Evolutionary conservation across 2,113 vertebrate species (phyloP).

Genomic region (Thamnophis sirtalis): DNA sequence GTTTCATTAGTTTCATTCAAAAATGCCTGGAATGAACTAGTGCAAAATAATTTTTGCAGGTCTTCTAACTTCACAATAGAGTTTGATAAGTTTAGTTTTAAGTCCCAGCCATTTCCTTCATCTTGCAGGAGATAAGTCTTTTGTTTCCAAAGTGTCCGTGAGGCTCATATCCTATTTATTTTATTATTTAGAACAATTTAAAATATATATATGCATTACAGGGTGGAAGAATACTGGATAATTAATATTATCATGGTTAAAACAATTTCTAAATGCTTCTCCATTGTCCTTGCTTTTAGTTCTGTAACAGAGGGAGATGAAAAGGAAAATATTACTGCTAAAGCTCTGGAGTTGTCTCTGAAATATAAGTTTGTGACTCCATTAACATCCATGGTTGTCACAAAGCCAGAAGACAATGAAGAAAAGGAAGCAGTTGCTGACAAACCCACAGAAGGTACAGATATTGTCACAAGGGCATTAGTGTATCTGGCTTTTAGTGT

Average conservation of each 20-base stretch:
- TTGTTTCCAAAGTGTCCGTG: background rate
- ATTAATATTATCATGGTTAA: background rate
- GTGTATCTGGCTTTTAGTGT: background rate
- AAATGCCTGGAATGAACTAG: background rate
- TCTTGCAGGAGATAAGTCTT: background rate
- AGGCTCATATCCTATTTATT: background rate
- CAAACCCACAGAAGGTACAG: constrained; percentile 81
- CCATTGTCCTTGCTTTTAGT: background rate
- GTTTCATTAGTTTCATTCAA: background rate
- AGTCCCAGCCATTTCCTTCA: background rate
- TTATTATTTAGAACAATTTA: background rate
- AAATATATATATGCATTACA: background rate
- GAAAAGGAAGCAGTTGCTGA: constrained; percentile 73
- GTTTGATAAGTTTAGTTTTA: background rate
- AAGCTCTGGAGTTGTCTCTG: constrained; percentile 80
- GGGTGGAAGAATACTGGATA: background rate
- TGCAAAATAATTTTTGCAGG: background rate
- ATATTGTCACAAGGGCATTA: background rate
- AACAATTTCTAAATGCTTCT: background rate
- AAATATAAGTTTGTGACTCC: constrained; percentile 91
- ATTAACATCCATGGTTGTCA: constrained; percentile 95
- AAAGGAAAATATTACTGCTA: constrained; percentile 74
- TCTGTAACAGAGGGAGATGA: constrained; percentile 66
- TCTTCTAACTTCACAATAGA: background rate
- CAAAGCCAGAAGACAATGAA: constrained; percentile 78